Evolutionary conservation across 2,888 invertebrate genomes (phyloP).

Genomic region (Apamea epomidion): DNA sequence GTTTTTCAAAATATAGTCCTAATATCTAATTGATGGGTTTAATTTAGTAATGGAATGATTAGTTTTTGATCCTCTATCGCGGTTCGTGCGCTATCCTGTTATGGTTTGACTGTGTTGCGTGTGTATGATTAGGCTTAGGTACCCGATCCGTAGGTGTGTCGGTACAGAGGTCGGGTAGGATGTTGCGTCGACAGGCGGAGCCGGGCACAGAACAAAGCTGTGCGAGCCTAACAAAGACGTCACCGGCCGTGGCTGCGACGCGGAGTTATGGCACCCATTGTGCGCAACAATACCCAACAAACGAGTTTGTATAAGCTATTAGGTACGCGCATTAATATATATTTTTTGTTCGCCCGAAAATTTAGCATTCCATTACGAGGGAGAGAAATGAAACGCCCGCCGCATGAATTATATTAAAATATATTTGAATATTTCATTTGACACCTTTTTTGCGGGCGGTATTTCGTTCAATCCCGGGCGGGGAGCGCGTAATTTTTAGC

Average conservation of each 20-base stretch:
- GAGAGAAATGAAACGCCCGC: constrained; percentile 91
- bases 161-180: constrained; percentile 78
- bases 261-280: constrained; percentile 91
- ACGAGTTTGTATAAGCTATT: constrained; percentile 91
- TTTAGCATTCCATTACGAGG: constrained; percentile 91
- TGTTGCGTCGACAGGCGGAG: constrained; percentile 86
- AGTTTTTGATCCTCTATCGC: constrained; percentile 32
- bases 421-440: constrained; percentile 91
- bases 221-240: constrained; percentile 89
- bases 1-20: constrained; percentile 62
- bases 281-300: constrained; percentile 91
- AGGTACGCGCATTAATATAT: constrained; percentile 91
- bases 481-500: constrained; percentile 89
- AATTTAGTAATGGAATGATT: constrained; percentile 75
- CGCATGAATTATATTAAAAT: constrained; percentile 91
- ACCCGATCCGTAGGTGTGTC: constrained; percentile 73
- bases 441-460: constrained; percentile 90
- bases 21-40: constrained; percentile 73
- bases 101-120: constrained; percentile 60
- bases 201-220: constrained; percentile 86
- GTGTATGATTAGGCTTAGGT: constrained; percentile 58
- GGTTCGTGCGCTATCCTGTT: constrained; percentile 17
- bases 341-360: constrained; percentile 91
- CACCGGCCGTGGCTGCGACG: constrained; percentile 90
- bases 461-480: constrained; percentile 89